Percentiles rank a stretch among this genome's conserved stretches.
Evolutionary conservation across 1,140 invertebrate species (phyloP).

Genomic region (Globodera rostochiensis): DNA sequence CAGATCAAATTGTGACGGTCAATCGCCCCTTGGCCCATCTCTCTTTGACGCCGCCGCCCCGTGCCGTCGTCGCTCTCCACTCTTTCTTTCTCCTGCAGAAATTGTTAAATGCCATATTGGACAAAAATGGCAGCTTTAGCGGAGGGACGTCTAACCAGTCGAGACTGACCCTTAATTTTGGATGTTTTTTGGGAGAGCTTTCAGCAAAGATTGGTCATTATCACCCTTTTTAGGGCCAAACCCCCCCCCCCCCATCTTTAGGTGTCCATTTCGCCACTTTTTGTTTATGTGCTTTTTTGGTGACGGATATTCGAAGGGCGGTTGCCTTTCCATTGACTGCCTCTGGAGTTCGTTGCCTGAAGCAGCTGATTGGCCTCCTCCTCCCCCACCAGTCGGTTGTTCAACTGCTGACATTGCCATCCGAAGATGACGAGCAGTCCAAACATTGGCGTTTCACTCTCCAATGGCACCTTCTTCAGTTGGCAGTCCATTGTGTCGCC

Average conservation of each 20-base stretch:
- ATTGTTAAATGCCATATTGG: not conserved
- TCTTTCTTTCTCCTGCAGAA: not conserved
- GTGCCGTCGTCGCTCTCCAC: not conserved
- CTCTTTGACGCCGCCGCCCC: not conserved
- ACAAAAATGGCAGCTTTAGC: not conserved
- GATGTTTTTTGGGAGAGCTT: not conserved
- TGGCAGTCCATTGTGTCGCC: slow-evolving; percentile 18
- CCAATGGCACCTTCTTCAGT: not conserved
- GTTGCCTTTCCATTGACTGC: slow-evolving; percentile 4
- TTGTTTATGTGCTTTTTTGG: not conserved
- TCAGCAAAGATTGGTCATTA: not conserved
- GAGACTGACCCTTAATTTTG: not conserved
- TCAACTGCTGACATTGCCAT: not conserved
- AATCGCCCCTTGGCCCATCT: not conserved
- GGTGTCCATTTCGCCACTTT: not conserved
- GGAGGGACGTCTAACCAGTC: not conserved
- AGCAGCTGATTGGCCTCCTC: slow-evolving; percentile 14
- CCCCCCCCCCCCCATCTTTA: not conserved
- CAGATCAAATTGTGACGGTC: not conserved
- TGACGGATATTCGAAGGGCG: not conserved
- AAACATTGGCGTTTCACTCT: not conserved
- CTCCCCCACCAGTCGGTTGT: not conserved
- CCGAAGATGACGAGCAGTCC: not conserved
- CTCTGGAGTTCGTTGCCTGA: slow-evolving; percentile 2
- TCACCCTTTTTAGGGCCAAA: not conserved